A percentile compares a stretch with the other conserved stretches of the same genome.
Conservation (phyloP, 1,140 invertebrate species). For the Calephelis nemesis region DNA sequence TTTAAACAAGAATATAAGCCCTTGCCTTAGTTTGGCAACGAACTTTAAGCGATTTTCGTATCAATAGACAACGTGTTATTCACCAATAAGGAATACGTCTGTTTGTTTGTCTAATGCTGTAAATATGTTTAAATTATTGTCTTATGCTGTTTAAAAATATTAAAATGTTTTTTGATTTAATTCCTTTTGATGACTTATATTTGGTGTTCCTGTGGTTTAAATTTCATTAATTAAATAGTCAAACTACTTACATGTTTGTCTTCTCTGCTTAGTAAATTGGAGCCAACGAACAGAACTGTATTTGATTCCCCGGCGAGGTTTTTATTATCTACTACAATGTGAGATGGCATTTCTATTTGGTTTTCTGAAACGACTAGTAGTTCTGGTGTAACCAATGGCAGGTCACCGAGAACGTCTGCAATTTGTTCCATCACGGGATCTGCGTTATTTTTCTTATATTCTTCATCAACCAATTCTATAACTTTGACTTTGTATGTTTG, state of each 20-base stretch:
- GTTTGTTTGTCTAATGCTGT: no score
- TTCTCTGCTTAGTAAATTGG: conserved; percentile 63
- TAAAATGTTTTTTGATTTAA: no score
- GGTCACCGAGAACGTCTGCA: conserved; percentile 79
- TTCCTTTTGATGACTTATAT: no score
- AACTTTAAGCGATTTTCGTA: no score
- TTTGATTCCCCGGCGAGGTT: conserved; percentile 81
- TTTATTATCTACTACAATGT: conserved; percentile 81
- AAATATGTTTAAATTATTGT: no score
- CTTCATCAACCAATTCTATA: conserved; percentile 82
- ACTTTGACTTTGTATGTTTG: conserved; percentile 84
- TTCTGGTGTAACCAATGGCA: conserved; percentile 83
- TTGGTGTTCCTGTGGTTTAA: background rate
- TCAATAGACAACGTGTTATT: no score
- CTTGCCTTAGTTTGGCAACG: no score
- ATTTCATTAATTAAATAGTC: conserved; percentile 9
- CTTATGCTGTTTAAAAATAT: no score
- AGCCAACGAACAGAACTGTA: conserved; percentile 79
- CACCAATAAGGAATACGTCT: no score
- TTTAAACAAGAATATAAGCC: no score
- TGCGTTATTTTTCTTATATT: conserved; percentile 67
- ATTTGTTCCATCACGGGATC: conserved; percentile 79
- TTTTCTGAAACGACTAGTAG: conserved; percentile 69
- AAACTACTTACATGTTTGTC: conserved; percentile 37
- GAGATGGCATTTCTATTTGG: conserved; percentile 66